Percentiles rank a stretch among this genome's conserved stretches.
Conservation (phyloP, 2,797 vertebrate genomes). For the Antennarius maculatus region DNA sequence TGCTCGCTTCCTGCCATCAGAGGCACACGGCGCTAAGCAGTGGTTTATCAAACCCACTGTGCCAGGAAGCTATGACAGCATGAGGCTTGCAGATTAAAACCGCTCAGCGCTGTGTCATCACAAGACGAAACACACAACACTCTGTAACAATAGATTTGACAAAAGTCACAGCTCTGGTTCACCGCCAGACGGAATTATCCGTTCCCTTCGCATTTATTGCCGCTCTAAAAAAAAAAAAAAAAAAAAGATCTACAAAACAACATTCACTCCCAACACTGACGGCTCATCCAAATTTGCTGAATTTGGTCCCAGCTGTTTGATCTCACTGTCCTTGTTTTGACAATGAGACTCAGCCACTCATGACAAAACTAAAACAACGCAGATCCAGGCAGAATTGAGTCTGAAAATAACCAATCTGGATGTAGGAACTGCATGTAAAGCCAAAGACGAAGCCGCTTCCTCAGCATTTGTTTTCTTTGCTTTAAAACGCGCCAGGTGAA, state of each 20-base stretch:
- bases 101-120: slow-evolving; percentile 57
- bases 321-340: slow-evolving; percentile 20
- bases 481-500: not conserved
- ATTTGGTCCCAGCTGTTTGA: slow-evolving; percentile 41
- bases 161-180: slow-evolving; percentile 70
- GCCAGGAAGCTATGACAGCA: slow-evolving; percentile 61
- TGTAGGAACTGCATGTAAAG: not conserved
- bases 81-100: slow-evolving; percentile 72
- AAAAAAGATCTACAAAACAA: not conserved
- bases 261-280: slow-evolving; percentile 25
- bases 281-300: slow-evolving; percentile 42
- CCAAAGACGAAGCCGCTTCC: not conserved
- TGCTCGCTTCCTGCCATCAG: slow-evolving; percentile 52
- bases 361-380: not conserved
- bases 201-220: slow-evolving; percentile 33
- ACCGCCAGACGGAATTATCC: slow-evolving; percentile 66
- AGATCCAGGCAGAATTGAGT: not conserved
- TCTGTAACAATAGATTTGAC: slow-evolving; percentile 68
- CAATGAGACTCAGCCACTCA: slow-evolving; percentile 12
- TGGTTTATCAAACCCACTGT: slow-evolving; percentile 68
- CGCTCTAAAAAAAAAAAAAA: not conserved
- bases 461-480: not conserved
- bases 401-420: not conserved
- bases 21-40: slow-evolving; percentile 60
- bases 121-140: slow-evolving; percentile 59